Evolutionary conservation across 2,797 vertebrate species (phyloP).

Genomic region (Acipenser oxyrinchus): DNA sequence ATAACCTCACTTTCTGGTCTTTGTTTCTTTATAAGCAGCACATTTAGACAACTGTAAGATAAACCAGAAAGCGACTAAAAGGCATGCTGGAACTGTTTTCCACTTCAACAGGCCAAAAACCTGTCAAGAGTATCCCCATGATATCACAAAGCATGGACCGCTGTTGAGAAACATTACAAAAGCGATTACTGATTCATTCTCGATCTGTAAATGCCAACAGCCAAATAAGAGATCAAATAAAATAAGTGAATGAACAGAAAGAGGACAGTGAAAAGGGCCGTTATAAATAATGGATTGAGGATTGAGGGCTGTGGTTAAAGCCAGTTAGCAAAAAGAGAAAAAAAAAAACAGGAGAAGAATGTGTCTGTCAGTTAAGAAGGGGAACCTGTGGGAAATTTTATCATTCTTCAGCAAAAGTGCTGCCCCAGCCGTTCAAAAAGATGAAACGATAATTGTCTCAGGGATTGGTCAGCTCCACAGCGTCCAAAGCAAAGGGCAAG

Average conservation of each 20-base stretch:
- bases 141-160: background rate
- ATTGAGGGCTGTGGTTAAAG: background rate
- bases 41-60: too few species aligned
- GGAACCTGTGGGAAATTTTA: background rate
- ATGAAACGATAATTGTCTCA: background rate
- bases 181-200: background rate
- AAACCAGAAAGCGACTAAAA: background rate
- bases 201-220: background rate
- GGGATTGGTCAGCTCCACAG: background rate
- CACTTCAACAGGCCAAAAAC: background rate
- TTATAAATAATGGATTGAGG: background rate
- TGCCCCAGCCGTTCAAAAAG: background rate
- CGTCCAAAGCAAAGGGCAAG: constrained; percentile 1
- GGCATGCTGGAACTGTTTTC: background rate
- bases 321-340: background rate
- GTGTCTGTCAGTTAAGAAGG: background rate
- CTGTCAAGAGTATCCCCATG: background rate
- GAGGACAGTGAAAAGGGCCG: background rate
- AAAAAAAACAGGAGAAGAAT: background rate
- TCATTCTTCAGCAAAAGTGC: background rate
- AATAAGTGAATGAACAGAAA: background rate
- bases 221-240: background rate
- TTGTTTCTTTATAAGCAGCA: too few species aligned
- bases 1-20: too few species aligned
- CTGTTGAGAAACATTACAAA: background rate